These are phyloP conservation scores for Romanomermis culicivorax DNA, from an alignment of 2,888 invertebrate genomes.

Conservation along the genomic window DNA sequence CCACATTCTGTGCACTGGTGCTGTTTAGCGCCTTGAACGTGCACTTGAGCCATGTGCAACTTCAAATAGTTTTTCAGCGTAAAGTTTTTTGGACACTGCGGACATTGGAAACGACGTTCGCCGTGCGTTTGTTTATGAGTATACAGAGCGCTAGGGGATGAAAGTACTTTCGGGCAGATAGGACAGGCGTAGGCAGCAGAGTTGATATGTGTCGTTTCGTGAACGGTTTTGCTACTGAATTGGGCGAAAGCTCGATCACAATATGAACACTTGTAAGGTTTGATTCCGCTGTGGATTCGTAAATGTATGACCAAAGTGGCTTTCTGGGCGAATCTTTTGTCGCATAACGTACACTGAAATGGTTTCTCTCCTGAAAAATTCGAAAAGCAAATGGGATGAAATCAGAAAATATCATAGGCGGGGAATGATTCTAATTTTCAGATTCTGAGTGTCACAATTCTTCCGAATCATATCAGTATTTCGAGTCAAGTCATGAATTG, in stretches of 20 bases:
- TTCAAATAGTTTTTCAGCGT: conserved; percentile 28
- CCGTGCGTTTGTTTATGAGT: conserved; percentile 29
- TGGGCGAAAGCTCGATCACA: conserved; percentile 28
- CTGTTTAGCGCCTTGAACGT: conserved; percentile 23
- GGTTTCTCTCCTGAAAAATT: conserved; percentile 21
- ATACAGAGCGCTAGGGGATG: conserved; percentile 27
- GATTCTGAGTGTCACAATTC: too few species aligned
- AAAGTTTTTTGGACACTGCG: conserved; percentile 24
- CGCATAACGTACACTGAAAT: conserved; percentile 26
- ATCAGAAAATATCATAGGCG: too few species aligned
- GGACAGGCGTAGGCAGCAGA: conserved; percentile 15
- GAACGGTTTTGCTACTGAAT: conserved; percentile 28
- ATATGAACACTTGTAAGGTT: conserved; percentile 21
- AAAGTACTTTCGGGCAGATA: conserved; percentile 22
- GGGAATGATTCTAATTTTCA: too few species aligned
- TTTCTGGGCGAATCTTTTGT: conserved; percentile 28
- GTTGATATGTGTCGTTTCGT: conserved; percentile 20
- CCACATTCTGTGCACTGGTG: conserved; percentile 22
- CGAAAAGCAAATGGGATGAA: too few species aligned
- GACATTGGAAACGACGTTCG: conserved; percentile 24
- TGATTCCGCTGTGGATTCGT: conserved; percentile 24
- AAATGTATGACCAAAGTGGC: conserved; percentile 29
- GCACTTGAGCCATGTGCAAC: conserved; percentile 26
- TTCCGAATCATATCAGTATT: too few species aligned
- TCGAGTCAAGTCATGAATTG: too few species aligned